phyloP scores from a whole-genome alignment of 1,140 invertebrate genomes.

The Trachymyrmex septentrionalis region DNA sequence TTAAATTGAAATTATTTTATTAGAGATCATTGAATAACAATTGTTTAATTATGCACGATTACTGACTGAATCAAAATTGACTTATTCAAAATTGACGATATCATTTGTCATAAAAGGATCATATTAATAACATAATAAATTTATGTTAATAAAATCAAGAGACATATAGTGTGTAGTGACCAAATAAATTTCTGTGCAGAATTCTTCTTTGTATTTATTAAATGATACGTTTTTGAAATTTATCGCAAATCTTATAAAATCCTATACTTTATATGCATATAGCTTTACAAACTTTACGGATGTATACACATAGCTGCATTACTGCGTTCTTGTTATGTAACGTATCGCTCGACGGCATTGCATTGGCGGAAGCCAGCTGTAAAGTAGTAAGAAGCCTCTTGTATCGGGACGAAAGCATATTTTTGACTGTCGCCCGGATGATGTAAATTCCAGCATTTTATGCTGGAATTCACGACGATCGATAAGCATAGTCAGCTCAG shows the following conservation, averaged over 20 bases:
- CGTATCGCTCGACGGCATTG: slow-evolving; percentile 22
- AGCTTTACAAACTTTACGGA: not conserved
- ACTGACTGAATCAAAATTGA: too few relatives aligned
- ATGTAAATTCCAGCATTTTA: slow-evolving; percentile 52
- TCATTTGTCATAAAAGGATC: not conserved
- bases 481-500: slow-evolving; percentile 33
- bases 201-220: not conserved
- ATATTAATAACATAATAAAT: not conserved
- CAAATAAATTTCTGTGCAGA: slow-evolving; percentile 5
- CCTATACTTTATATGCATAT: slow-evolving; percentile 5
- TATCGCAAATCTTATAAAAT: slow-evolving; percentile 24
- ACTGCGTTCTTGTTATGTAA: slow-evolving; percentile 40
- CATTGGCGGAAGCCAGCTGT: slow-evolving; percentile 17
- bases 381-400: slow-evolving; percentile 36
- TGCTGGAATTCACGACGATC: slow-evolving; percentile 34
- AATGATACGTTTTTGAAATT: slow-evolving; percentile 24
- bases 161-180: not conserved
- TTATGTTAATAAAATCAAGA: not conserved
- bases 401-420: slow-evolving; percentile 28
- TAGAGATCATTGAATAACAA: not conserved
- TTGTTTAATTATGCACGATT: not conserved
- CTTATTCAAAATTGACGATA: not conserved
- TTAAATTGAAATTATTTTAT: not conserved
- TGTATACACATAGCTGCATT: slow-evolving; percentile 1
- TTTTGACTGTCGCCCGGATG: slow-evolving; percentile 18